Conservation (phyloP, 2,888 invertebrate genomes). For the Orchestes rusci region DNA sequence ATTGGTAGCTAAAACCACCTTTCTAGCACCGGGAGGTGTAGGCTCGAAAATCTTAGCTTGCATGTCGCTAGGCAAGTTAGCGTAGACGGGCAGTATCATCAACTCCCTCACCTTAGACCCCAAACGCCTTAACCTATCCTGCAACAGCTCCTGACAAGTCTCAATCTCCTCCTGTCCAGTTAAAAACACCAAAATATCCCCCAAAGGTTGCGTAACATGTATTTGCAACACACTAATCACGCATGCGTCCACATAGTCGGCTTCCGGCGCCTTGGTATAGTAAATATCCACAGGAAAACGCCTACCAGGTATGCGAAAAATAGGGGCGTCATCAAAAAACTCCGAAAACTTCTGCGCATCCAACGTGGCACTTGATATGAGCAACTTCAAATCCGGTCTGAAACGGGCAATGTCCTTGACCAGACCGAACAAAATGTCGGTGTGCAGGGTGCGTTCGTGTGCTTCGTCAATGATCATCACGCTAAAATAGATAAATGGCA, state of each 20-base stretch:
- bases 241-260: constrained; percentile 96
- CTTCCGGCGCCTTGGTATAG: constrained; percentile 98
- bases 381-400: constrained; percentile 80
- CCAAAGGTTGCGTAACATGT: constrained; percentile 92
- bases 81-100: constrained; percentile 91
- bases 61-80: constrained; percentile 97
- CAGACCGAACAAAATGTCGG: constrained; percentile 95
- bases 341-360: constrained; percentile 97
- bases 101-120: constrained; percentile 92
- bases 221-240: constrained; percentile 98
- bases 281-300: constrained; percentile 97
- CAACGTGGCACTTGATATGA: constrained; percentile 96
- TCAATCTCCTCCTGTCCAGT: constrained; percentile 92
- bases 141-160: constrained; percentile 79
- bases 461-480: constrained; percentile 99
- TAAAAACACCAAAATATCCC: constrained; percentile 93
- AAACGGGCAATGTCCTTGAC: constrained; percentile 94
- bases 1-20: constrained; percentile 96
- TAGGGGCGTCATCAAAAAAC: constrained; percentile 98
- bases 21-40: constrained; percentile 92
- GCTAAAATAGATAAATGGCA: constrained; percentile 48
- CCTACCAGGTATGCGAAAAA: constrained; percentile 85
- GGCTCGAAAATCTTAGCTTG: constrained; percentile 98
- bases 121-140: constrained; percentile 84
- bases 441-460: constrained; percentile 96